These are phyloP conservation scores for Strigops habroptila DNA, from an alignment of 2,113 vertebrate genomes.

Conservation along the genomic window DNA sequence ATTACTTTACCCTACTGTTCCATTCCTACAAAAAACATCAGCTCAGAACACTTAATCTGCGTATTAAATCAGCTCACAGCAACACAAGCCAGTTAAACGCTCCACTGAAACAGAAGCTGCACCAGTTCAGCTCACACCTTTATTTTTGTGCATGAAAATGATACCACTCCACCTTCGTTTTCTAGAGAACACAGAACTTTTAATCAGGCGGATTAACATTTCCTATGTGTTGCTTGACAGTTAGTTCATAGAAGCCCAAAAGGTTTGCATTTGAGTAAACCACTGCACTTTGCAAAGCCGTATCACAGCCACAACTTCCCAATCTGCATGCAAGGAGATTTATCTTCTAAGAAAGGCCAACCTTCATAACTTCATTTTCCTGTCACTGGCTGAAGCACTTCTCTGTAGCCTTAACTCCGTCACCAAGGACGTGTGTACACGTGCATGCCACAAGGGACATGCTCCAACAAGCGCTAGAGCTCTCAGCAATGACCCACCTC, in stretches of 20 bases:
- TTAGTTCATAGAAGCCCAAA: background rate
- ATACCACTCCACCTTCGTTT: background rate
- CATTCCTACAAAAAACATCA: background rate
- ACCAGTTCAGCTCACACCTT: background rate
- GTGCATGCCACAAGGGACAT: fast-evolving
- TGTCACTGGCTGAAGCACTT: background rate
- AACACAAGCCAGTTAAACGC: background rate
- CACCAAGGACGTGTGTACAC: fast-evolving
- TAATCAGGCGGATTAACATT: background rate
- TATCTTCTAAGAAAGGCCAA: background rate
- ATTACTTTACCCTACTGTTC: background rate
- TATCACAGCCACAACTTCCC: background rate
- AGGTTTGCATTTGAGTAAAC: background rate
- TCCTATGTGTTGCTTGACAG: background rate
- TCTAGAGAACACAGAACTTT: background rate
- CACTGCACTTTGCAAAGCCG: background rate
- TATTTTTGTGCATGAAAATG: background rate
- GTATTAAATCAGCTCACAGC: background rate
- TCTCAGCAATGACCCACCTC: background rate
- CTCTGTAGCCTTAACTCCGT: background rate
- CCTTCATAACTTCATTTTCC: background rate
- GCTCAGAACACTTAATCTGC: slow-evolving; percentile 19
- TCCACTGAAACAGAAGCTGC: background rate
- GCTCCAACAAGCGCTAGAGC: background rate
- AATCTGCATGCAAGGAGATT: background rate